Evolutionary conservation across 1,140 invertebrate species (phyloP).

Genomic region (Leptinotarsa lineolata): DNA sequence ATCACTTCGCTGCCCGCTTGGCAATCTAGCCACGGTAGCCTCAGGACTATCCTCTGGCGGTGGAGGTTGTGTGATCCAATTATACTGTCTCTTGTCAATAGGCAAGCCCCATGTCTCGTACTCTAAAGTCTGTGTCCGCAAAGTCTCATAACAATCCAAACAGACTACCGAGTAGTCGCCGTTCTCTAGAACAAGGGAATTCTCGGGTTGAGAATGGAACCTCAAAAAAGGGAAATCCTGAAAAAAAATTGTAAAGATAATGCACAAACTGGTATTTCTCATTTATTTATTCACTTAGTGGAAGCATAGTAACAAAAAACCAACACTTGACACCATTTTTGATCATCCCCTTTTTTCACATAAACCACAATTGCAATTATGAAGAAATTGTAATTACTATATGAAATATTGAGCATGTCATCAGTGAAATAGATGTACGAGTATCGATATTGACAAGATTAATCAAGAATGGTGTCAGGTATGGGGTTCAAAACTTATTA

Average conservation of each 20-base stretch:
- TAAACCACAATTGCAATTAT: not conserved
- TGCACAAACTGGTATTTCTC: not conserved
- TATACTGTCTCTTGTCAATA: conserved; percentile 84
- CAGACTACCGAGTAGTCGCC: conserved; percentile 90
- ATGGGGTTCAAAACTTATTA: too few relatives aligned
- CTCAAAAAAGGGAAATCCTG: conserved; percentile 77
- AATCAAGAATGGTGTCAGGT: too few relatives aligned
- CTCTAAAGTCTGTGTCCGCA: conserved; percentile 80
- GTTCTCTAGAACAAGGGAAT: conserved; percentile 84
- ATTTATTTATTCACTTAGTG: not conserved
- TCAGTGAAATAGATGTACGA: too few relatives aligned
- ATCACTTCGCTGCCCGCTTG: conserved; percentile 78
- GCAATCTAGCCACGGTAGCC: conserved; percentile 76
- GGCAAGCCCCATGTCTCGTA: conserved; percentile 89
- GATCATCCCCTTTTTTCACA: too few relatives aligned
- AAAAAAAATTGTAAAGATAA: not conserved
- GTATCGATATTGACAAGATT: too few relatives aligned
- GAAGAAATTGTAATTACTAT: too few relatives aligned
- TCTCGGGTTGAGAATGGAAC: conserved; percentile 80
- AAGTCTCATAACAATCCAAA: conserved; percentile 87
- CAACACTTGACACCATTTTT: too few relatives aligned
- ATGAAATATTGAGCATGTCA: too few relatives aligned
- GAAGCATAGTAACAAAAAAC: too few relatives aligned
- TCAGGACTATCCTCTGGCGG: conserved; percentile 85
- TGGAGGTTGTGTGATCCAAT: conserved; percentile 89